These are phyloP conservation scores for Nebria salina DNA, from an alignment of 2,888 invertebrate species.

Conservation along the genomic window DNA sequence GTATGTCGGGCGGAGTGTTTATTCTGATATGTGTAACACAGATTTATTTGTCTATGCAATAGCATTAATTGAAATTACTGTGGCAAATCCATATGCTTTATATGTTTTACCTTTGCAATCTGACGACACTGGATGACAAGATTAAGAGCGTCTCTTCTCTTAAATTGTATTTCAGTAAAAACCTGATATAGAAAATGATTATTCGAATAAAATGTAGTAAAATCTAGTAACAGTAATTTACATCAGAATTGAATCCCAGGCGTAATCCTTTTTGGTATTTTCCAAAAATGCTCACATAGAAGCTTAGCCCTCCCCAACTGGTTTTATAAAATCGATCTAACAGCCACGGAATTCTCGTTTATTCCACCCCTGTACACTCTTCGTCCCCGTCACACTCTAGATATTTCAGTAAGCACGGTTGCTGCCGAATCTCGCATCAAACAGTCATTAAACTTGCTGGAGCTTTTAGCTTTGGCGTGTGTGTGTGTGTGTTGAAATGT, in stretches of 20 bases:
- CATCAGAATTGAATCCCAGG: not conserved
- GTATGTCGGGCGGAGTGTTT: no score
- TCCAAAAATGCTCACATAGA: constrained; percentile 9
- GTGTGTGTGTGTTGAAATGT: not conserved
- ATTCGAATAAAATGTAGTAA: not conserved
- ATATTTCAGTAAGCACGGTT: constrained; percentile 9
- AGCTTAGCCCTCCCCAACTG: constrained; percentile 3
- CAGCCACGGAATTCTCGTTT: constrained; percentile 18
- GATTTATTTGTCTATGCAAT: no score
- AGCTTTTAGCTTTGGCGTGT: constrained; percentile 14
- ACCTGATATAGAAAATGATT: no score
- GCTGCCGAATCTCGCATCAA: constrained; percentile 17
- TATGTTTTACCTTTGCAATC: no score
- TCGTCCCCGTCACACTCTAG: not conserved
- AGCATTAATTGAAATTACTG: no score
- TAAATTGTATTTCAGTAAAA: no score
- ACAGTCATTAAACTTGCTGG: constrained; percentile 25
- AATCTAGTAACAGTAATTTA: not conserved
- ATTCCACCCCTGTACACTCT: constrained; percentile 5
- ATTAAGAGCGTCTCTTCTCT: no score
- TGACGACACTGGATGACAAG: no score
- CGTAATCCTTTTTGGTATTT: not conserved
- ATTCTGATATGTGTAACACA: no score
- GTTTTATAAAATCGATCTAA: constrained; percentile 6
- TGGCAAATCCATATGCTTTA: no score